phyloP scores from a whole-genome alignment of 1,140 invertebrate genomes.

The Batillaria attramentaria region DNA sequence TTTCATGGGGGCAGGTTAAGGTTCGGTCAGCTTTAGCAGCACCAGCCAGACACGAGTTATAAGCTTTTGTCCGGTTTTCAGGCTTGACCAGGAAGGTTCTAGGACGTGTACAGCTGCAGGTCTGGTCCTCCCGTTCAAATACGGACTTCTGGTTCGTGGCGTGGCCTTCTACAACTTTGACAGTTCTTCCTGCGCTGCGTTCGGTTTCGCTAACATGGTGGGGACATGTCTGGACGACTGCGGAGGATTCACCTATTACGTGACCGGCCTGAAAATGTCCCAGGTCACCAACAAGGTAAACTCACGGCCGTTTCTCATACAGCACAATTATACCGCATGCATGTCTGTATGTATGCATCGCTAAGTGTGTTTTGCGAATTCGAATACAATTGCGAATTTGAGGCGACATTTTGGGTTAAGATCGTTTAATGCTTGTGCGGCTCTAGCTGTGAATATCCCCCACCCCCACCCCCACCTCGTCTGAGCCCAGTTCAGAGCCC shows the following conservation, averaged over 20 bases:
- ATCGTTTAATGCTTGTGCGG: too few species aligned
- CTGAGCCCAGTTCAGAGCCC: too few species aligned
- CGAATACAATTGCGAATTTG: too few species aligned
- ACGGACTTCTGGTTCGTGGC: constrained; percentile 45
- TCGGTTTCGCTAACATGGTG: constrained; percentile 47
- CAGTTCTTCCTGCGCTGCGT: constrained; percentile 36
- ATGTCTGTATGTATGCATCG: too few species aligned
- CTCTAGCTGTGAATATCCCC: not conserved
- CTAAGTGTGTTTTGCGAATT: too few species aligned
- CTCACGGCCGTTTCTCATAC: too few species aligned
- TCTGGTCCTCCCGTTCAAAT: constrained; percentile 54
- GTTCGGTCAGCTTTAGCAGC: too few species aligned
- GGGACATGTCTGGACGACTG: constrained; percentile 51
- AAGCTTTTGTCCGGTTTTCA: too few species aligned
- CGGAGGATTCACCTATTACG: constrained; percentile 48
- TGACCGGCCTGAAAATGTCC: not conserved
- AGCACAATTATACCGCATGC: too few species aligned
- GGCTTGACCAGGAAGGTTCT: not conserved
- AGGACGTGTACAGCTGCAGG: constrained; percentile 41
- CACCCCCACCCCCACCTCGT: not conserved
- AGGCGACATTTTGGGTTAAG: too few species aligned
- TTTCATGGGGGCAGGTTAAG: too few species aligned
- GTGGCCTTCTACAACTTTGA: constrained; percentile 57
- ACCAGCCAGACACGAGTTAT: too few species aligned
- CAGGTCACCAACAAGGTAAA: not conserved